Percentiles rank a stretch among this genome's conserved stretches.
Conservation (phyloP, 1,140 invertebrate genomes). For the Megalopta genalis region DNA sequence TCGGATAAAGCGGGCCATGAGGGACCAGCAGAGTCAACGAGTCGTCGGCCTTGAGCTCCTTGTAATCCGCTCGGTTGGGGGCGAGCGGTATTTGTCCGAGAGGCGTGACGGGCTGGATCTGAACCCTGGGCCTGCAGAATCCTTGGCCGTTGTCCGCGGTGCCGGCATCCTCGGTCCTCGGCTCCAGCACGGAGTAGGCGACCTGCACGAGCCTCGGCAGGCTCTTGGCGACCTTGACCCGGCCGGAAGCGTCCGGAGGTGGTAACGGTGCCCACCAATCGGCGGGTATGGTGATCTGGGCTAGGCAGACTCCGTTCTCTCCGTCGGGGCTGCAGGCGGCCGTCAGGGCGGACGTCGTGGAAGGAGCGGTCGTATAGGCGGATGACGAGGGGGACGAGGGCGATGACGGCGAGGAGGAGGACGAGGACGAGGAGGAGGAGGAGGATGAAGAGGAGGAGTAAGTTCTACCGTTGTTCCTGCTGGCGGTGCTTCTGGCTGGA, state of each 20-base stretch:
- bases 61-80: slow-evolving; percentile 88
- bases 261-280: slow-evolving; percentile 92
- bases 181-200: slow-evolving; percentile 91
- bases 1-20: slow-evolving; percentile 91
- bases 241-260: slow-evolving; percentile 81
- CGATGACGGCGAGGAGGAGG: slow-evolving; percentile 14
- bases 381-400: slow-evolving; percentile 69
- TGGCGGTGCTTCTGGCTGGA: slow-evolving; percentile 42
- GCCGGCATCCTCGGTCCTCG: slow-evolving; percentile 82
- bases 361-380: neutral
- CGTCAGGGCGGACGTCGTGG: slow-evolving; percentile 81
- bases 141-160: slow-evolving; percentile 62
- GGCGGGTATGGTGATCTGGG: slow-evolving; percentile 89
- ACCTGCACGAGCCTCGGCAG: slow-evolving; percentile 87
- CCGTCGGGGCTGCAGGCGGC: slow-evolving; percentile 93
- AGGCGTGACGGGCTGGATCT: slow-evolving; percentile 88
- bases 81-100: slow-evolving; percentile 87
- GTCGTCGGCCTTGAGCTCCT: slow-evolving; percentile 89
- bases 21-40: slow-evolving; percentile 91
- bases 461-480: slow-evolving; percentile 36
- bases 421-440: slow-evolving; percentile 4
- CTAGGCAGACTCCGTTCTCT: slow-evolving; percentile 93
- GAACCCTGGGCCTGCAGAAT: slow-evolving; percentile 86
- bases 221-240: slow-evolving; percentile 82
- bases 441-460: slow-evolving; percentile 67